phyloP scores from a whole-genome alignment of 2,888 invertebrate species.

The Stenodema calcarata region DNA sequence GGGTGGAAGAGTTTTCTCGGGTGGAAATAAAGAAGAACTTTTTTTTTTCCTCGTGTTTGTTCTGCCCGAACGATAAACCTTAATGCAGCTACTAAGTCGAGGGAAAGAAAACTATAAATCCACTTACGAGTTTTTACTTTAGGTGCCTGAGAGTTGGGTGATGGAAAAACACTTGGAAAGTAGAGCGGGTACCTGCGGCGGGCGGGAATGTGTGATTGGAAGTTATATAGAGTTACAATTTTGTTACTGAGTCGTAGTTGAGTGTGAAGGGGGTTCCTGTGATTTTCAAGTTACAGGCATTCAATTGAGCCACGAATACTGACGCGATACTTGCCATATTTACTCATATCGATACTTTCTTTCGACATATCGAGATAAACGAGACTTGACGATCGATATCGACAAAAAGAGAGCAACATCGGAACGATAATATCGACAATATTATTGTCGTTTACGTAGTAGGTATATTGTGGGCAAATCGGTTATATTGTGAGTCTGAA shows the following conservation, averaged over 20 bases:
- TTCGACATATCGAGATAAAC: too few species aligned
- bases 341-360: too few species aligned
- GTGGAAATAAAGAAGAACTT: not conserved
- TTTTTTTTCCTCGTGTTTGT: constrained; percentile 15
- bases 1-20: not conserved
- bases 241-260: not conserved
- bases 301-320: too few species aligned
- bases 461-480: too few species aligned
- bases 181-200: not conserved
- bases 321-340: too few species aligned
- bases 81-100: not conserved
- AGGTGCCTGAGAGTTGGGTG: not conserved
- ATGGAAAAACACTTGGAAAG: not conserved
- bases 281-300: too few species aligned
- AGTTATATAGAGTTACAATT: not conserved
- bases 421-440: too few species aligned
- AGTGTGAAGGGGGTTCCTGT: not conserved
- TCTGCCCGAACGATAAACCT: constrained; percentile 15
- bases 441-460: too few species aligned
- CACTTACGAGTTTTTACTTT: constrained; percentile 31
- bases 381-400: too few species aligned
- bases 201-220: not conserved
- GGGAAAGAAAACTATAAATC: constrained; percentile 9
- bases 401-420: too few species aligned
- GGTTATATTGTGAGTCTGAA: too few species aligned